Percentiles rank a stretch among this genome's conserved stretches.
Evolutionary conservation across 2,888 invertebrate genomes (phyloP).

Genomic region (Drosophila anceps): DNA sequence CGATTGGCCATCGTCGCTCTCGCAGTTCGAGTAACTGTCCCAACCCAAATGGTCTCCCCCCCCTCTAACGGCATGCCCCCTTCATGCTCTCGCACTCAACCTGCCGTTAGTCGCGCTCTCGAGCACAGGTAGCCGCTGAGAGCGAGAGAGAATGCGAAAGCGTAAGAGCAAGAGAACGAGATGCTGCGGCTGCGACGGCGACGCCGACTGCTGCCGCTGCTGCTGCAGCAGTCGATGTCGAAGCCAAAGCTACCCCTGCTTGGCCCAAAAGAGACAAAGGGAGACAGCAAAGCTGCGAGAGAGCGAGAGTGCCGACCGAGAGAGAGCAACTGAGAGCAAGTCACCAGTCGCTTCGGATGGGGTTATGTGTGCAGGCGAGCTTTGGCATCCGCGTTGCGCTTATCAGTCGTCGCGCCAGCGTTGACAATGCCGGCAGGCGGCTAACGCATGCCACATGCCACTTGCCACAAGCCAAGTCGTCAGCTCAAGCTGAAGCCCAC

Average conservation of each 20-base stretch:
- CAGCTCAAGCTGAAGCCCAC: not conserved
- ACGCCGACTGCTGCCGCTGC: conserved; percentile 8
- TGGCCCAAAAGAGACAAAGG: conserved; percentile 2
- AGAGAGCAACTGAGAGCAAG: conserved; percentile 31
- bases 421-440: conserved; percentile 45
- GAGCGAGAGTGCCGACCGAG: conserved; percentile 9
- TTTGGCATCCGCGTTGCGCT: conserved; percentile 60
- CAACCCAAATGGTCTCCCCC: conserved; percentile 6
- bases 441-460: conserved; percentile 27
- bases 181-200: conserved; percentile 14
- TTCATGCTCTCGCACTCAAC: conserved; percentile 18
- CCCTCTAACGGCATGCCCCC: not conserved
- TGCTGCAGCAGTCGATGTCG: conserved; percentile 17
- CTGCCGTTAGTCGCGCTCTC: conserved; percentile 57
- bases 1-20: conserved; percentile 75
- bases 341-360: conserved; percentile 45
- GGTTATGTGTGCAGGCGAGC: conserved; percentile 59
- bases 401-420: conserved; percentile 67
- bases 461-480: not conserved
- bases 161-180: conserved; percentile 22
- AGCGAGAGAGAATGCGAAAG: conserved; percentile 23
- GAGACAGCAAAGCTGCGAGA: conserved; percentile 1
- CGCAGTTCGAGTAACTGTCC: conserved; percentile 46
- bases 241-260: conserved; percentile 42
- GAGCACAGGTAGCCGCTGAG: conserved; percentile 52